phyloP scores from a whole-genome alignment of 2,888 invertebrate species.

The Caenorhabditis virilis region DNA sequence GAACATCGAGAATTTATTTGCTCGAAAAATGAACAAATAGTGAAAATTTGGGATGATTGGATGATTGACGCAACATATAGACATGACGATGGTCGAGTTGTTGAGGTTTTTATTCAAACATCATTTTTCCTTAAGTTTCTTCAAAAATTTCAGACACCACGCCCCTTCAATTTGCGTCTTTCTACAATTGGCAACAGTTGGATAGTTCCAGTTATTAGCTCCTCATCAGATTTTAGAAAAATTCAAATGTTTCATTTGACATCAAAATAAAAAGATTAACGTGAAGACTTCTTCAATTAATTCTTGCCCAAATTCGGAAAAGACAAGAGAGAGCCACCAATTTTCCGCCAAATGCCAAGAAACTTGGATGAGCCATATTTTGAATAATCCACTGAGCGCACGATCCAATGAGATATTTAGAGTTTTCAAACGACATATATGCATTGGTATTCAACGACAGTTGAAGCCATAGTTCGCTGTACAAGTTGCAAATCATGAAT shows the following conservation, averaged over 20 bases:
- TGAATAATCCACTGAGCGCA: conserved; percentile 64
- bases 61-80: conserved; percentile 13
- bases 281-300: too few species aligned
- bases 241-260: too few species aligned
- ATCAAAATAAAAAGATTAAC: too few species aligned
- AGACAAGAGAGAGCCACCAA: conserved; percentile 34
- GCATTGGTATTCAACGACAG: conserved; percentile 22
- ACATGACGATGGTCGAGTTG: conserved; percentile 2
- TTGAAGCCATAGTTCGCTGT: conserved; percentile 62
- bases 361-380: conserved; percentile 50
- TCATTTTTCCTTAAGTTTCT: neutral
- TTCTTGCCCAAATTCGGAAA: conserved; percentile 32
- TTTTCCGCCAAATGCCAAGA: conserved; percentile 45
- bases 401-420: conserved; percentile 40
- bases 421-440: conserved; percentile 36
- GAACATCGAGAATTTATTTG: conserved; percentile 25
- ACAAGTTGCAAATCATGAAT: conserved; percentile 62
- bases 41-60: conserved; percentile 24
- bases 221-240: too few species aligned
- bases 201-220: conserved; percentile 18
- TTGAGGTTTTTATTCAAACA: conserved; percentile 19
- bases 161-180: conserved; percentile 19
- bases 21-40: neutral
- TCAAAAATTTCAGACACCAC: conserved; percentile 5
- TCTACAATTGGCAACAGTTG: conserved; percentile 1